phyloP scores from a whole-genome alignment of 2,888 invertebrate genomes.

The Diloba caeruleocephala region DNA sequence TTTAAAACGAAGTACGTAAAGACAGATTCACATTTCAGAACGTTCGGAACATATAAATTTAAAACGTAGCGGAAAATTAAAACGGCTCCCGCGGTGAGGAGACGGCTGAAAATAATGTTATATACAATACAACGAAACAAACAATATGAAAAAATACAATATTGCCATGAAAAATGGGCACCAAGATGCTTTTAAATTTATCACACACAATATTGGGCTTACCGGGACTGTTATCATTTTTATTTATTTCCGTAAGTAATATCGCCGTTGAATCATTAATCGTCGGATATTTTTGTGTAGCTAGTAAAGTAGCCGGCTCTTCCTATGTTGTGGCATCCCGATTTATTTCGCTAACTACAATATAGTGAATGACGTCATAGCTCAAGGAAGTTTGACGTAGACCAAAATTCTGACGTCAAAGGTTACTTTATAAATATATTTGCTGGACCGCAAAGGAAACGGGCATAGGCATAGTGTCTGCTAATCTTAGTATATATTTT shows the following conservation, averaged over 20 bases:
- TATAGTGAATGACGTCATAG: slow-evolving; percentile 19
- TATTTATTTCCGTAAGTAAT: slow-evolving; percentile 46
- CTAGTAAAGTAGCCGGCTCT: slow-evolving; percentile 18
- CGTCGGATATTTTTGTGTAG: slow-evolving; percentile 23
- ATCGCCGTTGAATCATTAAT: slow-evolving; percentile 33
- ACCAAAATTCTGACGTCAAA: slow-evolving; percentile 17
- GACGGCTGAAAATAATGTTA: slow-evolving; percentile 65
- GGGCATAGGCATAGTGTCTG: no score
- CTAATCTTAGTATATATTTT: no score
- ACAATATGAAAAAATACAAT: slow-evolving; percentile 67
- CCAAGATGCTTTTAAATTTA: slow-evolving; percentile 60
- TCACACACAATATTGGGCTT: slow-evolving; percentile 55
- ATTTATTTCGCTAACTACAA: slow-evolving; percentile 2
- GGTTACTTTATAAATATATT: neutral
- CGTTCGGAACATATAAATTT: slow-evolving; percentile 68
- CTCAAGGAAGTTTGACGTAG: neutral
- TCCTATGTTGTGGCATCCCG: slow-evolving; percentile 1
- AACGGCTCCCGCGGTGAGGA: slow-evolving; percentile 66
- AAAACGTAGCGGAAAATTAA: slow-evolving; percentile 77
- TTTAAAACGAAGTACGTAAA: slow-evolving; percentile 20
- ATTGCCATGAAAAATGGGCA: slow-evolving; percentile 62
- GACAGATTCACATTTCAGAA: slow-evolving; percentile 54
- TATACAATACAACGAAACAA: slow-evolving; percentile 66
- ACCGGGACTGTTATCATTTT: slow-evolving; percentile 39
- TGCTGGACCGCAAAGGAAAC: neutral